A percentile compares a stretch with the other conserved stretches of the same genome.
Evolutionary conservation across 2,113 vertebrate species (phyloP).

Genomic region (Nyctibius bracteatus): DNA sequence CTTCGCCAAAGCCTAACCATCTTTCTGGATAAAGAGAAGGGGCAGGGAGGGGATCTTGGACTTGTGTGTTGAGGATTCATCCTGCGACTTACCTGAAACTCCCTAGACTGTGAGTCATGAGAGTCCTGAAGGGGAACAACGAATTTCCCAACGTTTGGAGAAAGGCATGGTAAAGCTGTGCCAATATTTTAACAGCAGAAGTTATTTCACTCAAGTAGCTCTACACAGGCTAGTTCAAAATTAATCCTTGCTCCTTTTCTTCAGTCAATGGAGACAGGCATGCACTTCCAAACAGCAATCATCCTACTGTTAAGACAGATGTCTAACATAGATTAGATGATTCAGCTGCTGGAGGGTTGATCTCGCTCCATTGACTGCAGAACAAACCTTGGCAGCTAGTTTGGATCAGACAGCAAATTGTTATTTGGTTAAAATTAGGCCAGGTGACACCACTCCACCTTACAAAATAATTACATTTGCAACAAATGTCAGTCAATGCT

Average conservation of each 20-base stretch:
- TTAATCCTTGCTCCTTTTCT: not conserved
- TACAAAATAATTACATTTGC: not conserved
- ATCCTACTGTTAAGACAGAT: slow-evolving; percentile 19
- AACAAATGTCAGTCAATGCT: not conserved
- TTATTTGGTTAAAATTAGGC: not conserved
- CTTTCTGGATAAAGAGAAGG: not conserved
- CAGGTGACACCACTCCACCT: not conserved
- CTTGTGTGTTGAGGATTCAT: not conserved
- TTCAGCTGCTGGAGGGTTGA: slow-evolving; percentile 44
- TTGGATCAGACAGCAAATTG: not conserved
- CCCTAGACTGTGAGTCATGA: not conserved
- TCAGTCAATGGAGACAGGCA: not conserved
- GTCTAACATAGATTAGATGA: slow-evolving; percentile 47
- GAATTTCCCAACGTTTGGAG: not conserved
- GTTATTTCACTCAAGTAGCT: not conserved
- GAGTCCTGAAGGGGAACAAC: not conserved
- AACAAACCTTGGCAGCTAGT: not conserved
- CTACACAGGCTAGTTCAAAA: not conserved
- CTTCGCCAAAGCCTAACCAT: not conserved
- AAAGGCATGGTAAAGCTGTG: not conserved
- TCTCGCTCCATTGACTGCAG: not conserved
- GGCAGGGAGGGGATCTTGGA: not conserved
- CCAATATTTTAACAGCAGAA: not conserved
- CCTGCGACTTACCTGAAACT: not conserved
- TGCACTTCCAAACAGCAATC: slow-evolving; percentile 26